Conservation (phyloP, 1,140 invertebrate species). For the Atta colombica region DNA sequence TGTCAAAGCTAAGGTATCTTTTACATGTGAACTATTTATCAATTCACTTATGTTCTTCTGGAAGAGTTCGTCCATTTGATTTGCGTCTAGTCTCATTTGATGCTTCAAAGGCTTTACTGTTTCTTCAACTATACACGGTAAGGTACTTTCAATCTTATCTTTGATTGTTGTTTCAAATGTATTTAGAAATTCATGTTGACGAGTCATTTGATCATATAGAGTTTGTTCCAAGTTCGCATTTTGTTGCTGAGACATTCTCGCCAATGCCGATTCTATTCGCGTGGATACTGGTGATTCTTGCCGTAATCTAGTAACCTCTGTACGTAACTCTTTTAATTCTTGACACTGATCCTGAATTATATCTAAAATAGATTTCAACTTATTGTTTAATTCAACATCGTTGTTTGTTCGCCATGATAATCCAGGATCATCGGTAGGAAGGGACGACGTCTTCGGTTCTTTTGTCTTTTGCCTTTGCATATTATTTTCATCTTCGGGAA, state of each 20-base stretch:
- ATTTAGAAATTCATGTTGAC: slow-evolving; percentile 86
- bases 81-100: slow-evolving; percentile 91
- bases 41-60: slow-evolving; percentile 93
- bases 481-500: slow-evolving; percentile 67
- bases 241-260: slow-evolving; percentile 82
- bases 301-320: slow-evolving; percentile 82
- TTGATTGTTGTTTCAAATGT: slow-evolving; percentile 89
- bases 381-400: slow-evolving; percentile 76
- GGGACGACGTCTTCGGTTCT: slow-evolving; percentile 62
- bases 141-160: slow-evolving; percentile 90
- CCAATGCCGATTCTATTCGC: slow-evolving; percentile 80
- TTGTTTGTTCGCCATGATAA: slow-evolving; percentile 71
- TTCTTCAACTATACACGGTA: slow-evolving; percentile 88
- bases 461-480: slow-evolving; percentile 67
- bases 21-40: slow-evolving; percentile 91
- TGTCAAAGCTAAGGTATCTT: slow-evolving; percentile 90
- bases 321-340: slow-evolving; percentile 79
- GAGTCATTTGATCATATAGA: slow-evolving; percentile 84
- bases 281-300: slow-evolving; percentile 82
- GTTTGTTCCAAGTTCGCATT: slow-evolving; percentile 84
- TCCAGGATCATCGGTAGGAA: slow-evolving; percentile 57
- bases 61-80: slow-evolving; percentile 92
- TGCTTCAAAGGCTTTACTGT: slow-evolving; percentile 91
- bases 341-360: slow-evolving; percentile 80
- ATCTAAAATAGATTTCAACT: slow-evolving; percentile 80